These are phyloP conservation scores for Epinotia nisella DNA, from an alignment of 2,888 invertebrate species.

Conservation along the genomic window DNA sequence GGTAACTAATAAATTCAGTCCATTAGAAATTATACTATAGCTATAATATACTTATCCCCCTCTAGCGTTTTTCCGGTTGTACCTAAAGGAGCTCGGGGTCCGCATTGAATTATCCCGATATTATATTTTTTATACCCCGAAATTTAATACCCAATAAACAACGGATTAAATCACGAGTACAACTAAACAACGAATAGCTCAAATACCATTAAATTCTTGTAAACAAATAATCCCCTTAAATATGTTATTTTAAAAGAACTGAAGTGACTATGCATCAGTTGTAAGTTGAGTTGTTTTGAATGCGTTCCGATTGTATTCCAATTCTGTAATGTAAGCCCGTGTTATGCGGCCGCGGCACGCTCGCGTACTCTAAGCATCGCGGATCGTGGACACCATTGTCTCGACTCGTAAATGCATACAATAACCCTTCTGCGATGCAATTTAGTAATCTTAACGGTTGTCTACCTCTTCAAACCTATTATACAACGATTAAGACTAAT, in stretches of 20 bases:
- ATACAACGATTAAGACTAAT: slow-evolving; percentile 2
- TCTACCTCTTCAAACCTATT: slow-evolving; percentile 3
- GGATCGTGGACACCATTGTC: slow-evolving; percentile 55
- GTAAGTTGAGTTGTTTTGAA: slow-evolving; percentile 22
- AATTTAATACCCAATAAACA: slow-evolving; percentile 6
- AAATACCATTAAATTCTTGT: slow-evolving; percentile 14
- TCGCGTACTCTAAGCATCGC: slow-evolving; percentile 53
- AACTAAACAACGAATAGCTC: neutral
- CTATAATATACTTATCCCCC: too few species aligned
- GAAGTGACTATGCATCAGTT: slow-evolving; percentile 1
- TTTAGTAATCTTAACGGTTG: slow-evolving; percentile 12
- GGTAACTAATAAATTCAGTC: too few species aligned
- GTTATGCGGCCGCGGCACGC: slow-evolving; percentile 61
- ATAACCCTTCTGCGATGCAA: slow-evolving; percentile 30
- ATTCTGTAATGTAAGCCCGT: slow-evolving; percentile 66
- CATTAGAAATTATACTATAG: too few species aligned
- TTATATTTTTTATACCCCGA: neutral
- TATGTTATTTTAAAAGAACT: slow-evolving; percentile 3
- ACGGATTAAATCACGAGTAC: slow-evolving; percentile 1
- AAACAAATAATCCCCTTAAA: neutral
- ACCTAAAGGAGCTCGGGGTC: too few species aligned
- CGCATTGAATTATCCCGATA: neutral
- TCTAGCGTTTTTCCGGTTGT: too few species aligned
- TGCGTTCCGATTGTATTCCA: slow-evolving; percentile 47
- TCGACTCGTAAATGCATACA: slow-evolving; percentile 39